phyloP scores from a whole-genome alignment of 2,797 vertebrate genomes.

The Selene dorsalis region DNA sequence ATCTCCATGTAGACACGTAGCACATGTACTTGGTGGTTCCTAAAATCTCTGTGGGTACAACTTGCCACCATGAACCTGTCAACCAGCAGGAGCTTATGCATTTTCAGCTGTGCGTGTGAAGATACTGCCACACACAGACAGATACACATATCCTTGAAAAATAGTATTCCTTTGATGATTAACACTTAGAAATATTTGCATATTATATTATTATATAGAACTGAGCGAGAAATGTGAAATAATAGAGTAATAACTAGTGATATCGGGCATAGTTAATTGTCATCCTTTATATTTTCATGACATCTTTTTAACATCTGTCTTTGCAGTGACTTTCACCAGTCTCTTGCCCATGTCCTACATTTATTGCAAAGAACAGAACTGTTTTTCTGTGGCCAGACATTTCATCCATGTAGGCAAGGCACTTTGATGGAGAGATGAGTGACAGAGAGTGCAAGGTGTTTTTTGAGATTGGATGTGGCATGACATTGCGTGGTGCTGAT shows the following conservation, averaged over 20 bases:
- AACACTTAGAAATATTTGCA: too few species aligned
- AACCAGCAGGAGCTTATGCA: slow-evolving; percentile 40
- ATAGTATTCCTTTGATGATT: neutral
- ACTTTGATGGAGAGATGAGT: slow-evolving; percentile 58
- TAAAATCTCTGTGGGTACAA: slow-evolving; percentile 34
- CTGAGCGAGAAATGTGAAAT: too few species aligned
- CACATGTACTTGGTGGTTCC: slow-evolving; percentile 51
- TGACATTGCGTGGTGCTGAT: slow-evolving; percentile 54
- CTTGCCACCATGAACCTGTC: slow-evolving; percentile 47
- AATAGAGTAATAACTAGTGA: neutral
- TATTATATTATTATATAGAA: too few species aligned
- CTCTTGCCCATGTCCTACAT: neutral
- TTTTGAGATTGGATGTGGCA: slow-evolving; percentile 55
- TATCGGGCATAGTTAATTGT: slow-evolving; percentile 11
- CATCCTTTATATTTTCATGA: neutral
- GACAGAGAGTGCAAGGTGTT: slow-evolving; percentile 63
- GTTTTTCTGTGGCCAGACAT: slow-evolving; percentile 16
- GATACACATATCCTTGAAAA: neutral
- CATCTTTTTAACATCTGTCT: neutral
- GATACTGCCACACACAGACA: neutral
- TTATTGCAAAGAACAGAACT: neutral
- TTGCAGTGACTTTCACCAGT: neutral
- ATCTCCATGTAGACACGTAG: slow-evolving; percentile 26
- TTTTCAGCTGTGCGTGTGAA: neutral
- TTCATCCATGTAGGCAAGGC: slow-evolving; percentile 6